These are phyloP conservation scores for Xylocopa sonorina DNA, from an alignment of 1,140 invertebrate species.

Conservation along the genomic window DNA sequence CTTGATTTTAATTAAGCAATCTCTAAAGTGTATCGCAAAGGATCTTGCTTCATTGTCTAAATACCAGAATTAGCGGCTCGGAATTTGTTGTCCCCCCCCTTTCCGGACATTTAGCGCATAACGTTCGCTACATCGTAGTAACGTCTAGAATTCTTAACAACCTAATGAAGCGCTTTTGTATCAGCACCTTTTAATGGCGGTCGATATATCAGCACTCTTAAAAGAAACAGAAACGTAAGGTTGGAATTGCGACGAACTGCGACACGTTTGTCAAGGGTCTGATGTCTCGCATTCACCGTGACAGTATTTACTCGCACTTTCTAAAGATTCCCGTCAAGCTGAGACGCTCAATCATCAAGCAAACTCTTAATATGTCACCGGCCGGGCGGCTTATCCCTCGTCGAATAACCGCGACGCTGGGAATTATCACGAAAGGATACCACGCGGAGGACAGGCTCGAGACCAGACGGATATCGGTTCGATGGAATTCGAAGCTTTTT, in stretches of 20 bases:
- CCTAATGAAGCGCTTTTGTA: neutral
- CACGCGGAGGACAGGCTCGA: constrained; percentile 15
- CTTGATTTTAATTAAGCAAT: too few relatives aligned
- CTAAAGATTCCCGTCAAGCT: constrained; percentile 10
- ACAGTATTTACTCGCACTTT: constrained; percentile 10
- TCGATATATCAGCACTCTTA: neutral
- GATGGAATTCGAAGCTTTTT: constrained; percentile 44
- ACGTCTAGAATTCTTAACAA: constrained; percentile 1
- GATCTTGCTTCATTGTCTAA: too few relatives aligned
- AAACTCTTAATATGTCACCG: neutral
- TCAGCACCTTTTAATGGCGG: neutral
- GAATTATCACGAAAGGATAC: constrained; percentile 35
- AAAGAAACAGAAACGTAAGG: neutral
- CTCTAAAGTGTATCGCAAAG: too few relatives aligned
- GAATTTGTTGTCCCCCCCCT: too few relatives aligned
- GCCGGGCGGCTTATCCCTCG: neutral
- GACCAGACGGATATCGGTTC: constrained; percentile 36
- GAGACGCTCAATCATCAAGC: neutral
- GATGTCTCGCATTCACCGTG: neutral
- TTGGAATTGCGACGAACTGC: neutral
- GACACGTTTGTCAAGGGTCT: neutral
- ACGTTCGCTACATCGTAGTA: neutral
- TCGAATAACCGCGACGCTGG: neutral
- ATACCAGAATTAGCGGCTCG: too few relatives aligned
- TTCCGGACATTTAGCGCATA: too few relatives aligned